Evolutionary conservation across 2,113 vertebrate species (phyloP).

Genomic region (Lophura nycthemera): DNA sequence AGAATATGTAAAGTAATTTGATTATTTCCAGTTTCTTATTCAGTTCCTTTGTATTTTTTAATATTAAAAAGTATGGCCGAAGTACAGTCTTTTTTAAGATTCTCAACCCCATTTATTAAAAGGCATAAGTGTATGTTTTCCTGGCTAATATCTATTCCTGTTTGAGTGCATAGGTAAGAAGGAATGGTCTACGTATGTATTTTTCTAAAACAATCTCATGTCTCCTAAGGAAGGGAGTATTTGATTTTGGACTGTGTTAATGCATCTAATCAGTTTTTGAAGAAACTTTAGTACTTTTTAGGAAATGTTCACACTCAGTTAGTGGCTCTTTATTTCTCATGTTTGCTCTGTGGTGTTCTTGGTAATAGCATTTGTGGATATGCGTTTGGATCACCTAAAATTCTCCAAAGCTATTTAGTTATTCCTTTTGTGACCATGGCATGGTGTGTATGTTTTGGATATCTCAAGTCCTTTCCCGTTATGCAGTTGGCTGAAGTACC

Average conservation of each 20-base stretch:
- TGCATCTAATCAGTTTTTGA: not conserved
- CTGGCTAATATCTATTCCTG: not conserved
- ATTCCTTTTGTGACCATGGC: not conserved
- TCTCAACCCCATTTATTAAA: not conserved
- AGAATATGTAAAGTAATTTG: not conserved
- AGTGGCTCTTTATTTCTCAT: not conserved
- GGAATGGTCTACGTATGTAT: not conserved
- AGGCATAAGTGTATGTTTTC: not conserved
- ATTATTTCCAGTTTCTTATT: not conserved
- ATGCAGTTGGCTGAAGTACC: not conserved
- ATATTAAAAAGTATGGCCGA: not conserved
- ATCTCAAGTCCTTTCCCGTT: not conserved
- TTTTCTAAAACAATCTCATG: not conserved
- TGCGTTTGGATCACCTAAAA: not conserved
- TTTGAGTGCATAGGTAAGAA: not conserved
- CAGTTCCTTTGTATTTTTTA: not conserved
- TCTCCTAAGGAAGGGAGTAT: not conserved
- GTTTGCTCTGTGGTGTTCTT: not conserved
- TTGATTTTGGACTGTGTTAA: not conserved
- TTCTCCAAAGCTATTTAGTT: not conserved
- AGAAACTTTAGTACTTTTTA: not conserved
- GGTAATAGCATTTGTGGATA: not conserved
- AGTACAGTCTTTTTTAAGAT: not conserved
- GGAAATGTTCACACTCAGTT: not conserved
- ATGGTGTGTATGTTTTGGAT: not conserved